Conservation (phyloP, 2,797 vertebrate genomes). For the Cetoscarus ocellatus region DNA sequence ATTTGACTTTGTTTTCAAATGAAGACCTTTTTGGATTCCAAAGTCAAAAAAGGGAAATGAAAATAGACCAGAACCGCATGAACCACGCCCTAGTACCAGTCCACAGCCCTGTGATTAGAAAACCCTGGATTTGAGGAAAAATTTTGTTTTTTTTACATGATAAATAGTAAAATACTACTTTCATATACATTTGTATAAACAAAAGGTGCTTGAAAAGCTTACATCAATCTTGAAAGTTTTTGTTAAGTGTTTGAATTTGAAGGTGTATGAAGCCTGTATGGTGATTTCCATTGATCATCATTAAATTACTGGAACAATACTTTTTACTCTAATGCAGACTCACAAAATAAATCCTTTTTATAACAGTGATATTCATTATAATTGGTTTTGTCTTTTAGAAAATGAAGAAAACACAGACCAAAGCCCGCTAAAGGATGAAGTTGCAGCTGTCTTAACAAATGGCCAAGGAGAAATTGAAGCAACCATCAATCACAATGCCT, state of each 20-base stretch:
- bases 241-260: no score
- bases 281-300: conserved; percentile 11
- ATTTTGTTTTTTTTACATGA: no score
- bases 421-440: conserved; percentile 10
- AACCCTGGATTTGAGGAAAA: conserved; percentile 12
- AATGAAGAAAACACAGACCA: conserved; percentile 20
- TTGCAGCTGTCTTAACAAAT: conserved; percentile 52
- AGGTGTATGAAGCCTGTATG: neutral
- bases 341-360: neutral
- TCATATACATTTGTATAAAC: no score
- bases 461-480: conserved; percentile 31
- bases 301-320: conserved; percentile 1
- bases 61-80: no score
- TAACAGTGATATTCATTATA: conserved; percentile 2
- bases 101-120: neutral
- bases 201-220: no score
- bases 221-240: no score
- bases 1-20: no score
- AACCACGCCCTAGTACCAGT: no score
- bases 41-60: no score
- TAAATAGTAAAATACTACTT: no score
- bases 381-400: conserved; percentile 22
- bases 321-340: neutral
- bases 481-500: conserved; percentile 10
- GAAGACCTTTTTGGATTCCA: no score